These are phyloP conservation scores for Trissolcus japonicus DNA, from an alignment of 2,888 invertebrate genomes.

Conservation along the genomic window DNA sequence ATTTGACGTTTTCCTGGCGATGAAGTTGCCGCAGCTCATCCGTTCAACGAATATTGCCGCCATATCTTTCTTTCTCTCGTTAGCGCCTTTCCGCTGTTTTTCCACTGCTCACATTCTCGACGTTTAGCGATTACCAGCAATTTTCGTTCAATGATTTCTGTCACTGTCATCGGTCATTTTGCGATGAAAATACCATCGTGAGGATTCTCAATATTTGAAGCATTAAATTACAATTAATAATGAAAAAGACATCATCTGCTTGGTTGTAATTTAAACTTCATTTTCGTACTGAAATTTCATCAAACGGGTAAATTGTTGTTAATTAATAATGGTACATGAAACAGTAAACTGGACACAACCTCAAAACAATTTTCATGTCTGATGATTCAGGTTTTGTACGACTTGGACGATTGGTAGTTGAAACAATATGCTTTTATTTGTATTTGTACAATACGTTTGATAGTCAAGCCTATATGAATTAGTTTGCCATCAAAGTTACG, in stretches of 20 bases:
- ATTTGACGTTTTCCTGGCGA: conserved; percentile 17
- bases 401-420: too few species aligned
- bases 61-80: conserved; percentile 19
- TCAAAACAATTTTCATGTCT: too few species aligned
- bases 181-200: background rate
- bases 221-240: too few species aligned
- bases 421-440: too few species aligned
- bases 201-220: too few species aligned
- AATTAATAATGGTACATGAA: too few species aligned
- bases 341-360: too few species aligned
- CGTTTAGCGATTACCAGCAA: conserved; percentile 18
- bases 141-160: conserved; percentile 18
- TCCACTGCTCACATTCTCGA: conserved; percentile 13
- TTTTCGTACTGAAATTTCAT: too few species aligned
- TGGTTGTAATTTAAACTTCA: too few species aligned
- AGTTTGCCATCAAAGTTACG: conserved; percentile 2
- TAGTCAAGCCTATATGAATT: background rate
- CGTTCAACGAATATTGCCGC: conserved; percentile 20
- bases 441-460: background rate
- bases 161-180: conserved; percentile 6
- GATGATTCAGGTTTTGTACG: too few species aligned
- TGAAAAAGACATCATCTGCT: too few species aligned
- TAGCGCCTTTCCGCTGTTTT: conserved; percentile 21
- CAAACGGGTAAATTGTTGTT: too few species aligned
- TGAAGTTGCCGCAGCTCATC: conserved; percentile 16